Evolutionary conservation across 2,797 vertebrate species (phyloP).

Genomic region (Cichlasoma orientale): DNA sequence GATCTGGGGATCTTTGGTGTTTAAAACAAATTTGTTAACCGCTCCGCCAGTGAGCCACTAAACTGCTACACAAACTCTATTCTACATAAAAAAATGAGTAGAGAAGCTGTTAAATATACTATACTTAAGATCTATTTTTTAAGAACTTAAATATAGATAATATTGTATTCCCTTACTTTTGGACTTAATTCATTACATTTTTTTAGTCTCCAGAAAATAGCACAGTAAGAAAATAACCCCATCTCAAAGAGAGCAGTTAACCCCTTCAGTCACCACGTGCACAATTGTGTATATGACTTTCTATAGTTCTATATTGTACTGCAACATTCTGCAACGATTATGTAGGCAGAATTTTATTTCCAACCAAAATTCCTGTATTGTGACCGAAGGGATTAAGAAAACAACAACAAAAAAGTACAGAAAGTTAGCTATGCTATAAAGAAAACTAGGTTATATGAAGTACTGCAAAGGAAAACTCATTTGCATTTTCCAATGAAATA

Average conservation of each 20-base stretch:
- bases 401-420: not conserved
- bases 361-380: no score
- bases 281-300: no score
- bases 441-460: not conserved
- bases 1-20: not conserved
- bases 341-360: no score
- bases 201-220: not conserved
- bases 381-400: not conserved
- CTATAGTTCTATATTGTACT: no score
- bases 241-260: no score
- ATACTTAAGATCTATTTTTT: not conserved
- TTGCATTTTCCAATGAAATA: not conserved
- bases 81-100: not conserved
- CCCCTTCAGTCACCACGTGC: no score
- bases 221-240: not conserved
- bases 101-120: not conserved
- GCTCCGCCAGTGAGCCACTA: not conserved
- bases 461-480: not conserved
- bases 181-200: accelerated
- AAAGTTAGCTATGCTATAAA: not conserved
- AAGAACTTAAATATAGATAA: not conserved
- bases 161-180: not conserved
- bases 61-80: not conserved
- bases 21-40: not conserved
- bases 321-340: no score